phyloP scores from a whole-genome alignment of 2,113 vertebrate genomes.

The Cochlearius cochlearius region DNA sequence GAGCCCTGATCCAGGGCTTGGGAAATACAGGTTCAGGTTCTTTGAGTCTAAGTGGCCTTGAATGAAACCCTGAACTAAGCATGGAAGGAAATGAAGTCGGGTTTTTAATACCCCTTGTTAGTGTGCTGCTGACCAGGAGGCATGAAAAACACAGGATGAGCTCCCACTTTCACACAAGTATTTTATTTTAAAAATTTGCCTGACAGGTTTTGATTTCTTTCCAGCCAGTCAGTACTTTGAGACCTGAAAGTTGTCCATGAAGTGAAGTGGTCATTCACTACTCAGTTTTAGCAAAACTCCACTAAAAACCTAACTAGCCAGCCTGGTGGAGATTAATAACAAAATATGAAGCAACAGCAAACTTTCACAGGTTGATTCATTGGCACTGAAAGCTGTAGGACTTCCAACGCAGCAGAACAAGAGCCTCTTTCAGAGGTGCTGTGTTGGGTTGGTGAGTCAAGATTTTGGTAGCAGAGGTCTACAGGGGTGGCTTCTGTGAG shows the following conservation, averaged over 20 bases:
- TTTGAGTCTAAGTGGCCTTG: background rate
- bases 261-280: background rate
- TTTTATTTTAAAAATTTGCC: background rate
- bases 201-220: background rate
- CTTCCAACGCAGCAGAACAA: background rate
- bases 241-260: background rate
- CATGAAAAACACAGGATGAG: fast-evolving
- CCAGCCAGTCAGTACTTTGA: background rate
- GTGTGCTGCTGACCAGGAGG: background rate
- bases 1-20: background rate
- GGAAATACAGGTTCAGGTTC: background rate
- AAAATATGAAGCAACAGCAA: background rate
- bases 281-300: background rate
- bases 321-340: background rate
- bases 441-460: no score
- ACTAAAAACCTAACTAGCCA: background rate
- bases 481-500: no score
- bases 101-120: background rate
- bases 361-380: background rate
- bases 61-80: background rate
- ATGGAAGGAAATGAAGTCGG: background rate
- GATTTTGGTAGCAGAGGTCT: no score
- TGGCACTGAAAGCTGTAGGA: background rate
- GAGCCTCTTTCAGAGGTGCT: background rate
- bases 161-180: background rate